phyloP scores from a whole-genome alignment of 1,140 invertebrate genomes.

The Fopius arisanus region DNA sequence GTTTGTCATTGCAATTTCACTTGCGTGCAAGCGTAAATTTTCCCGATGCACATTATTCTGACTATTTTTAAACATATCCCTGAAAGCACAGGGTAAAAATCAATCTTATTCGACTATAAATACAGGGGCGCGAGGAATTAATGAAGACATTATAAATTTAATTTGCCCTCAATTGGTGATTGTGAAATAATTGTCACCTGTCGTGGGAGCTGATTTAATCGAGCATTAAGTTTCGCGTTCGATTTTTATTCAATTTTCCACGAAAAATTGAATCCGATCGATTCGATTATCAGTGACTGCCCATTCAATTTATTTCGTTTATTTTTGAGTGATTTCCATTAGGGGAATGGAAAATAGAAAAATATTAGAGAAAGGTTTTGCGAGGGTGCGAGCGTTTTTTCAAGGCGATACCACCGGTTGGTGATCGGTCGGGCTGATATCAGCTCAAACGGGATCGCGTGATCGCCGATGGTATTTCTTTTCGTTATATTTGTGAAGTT shows the following conservation, averaged over 20 bases:
- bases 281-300: too few relatives aligned
- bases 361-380: background rate
- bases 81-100: background rate
- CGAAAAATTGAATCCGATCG: too few relatives aligned
- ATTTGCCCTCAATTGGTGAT: too few relatives aligned
- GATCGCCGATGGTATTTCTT: slow-evolving; percentile 9
- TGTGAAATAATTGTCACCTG: background rate
- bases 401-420: background rate
- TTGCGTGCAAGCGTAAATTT: slow-evolving; percentile 24
- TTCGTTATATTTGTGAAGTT: background rate
- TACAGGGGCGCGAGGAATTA: background rate
- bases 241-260: too few relatives aligned
- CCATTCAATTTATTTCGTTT: background rate
- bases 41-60: slow-evolving; percentile 12
- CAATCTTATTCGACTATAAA: background rate
- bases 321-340: background rate
- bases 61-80: slow-evolving; percentile 9
- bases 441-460: slow-evolving; percentile 7
- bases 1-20: slow-evolving; percentile 11
- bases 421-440: background rate
- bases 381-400: background rate
- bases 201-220: too few relatives aligned
- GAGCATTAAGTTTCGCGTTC: too few relatives aligned
- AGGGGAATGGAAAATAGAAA: background rate
- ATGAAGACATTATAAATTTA: too few relatives aligned